Evolutionary conservation across 1,140 invertebrate genomes (phyloP).

Genomic region (Drosophila orosa): DNA sequence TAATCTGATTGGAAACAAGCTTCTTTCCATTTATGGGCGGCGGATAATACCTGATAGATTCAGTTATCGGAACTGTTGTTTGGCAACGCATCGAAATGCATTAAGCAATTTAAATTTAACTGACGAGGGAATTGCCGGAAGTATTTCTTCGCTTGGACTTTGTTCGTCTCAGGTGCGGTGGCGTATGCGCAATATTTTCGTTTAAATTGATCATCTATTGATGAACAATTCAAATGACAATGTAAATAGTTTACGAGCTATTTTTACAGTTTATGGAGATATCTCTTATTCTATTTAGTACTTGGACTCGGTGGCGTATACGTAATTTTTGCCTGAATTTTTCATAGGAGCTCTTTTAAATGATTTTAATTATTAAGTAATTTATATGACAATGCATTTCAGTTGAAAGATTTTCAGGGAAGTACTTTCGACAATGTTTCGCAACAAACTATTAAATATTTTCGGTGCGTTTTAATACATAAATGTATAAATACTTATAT

Average conservation of each 20-base stretch:
- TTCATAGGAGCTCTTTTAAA: too few relatives aligned
- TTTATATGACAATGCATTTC: not conserved
- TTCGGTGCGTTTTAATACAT: not conserved
- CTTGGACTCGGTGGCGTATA: not conserved
- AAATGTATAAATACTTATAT: too few relatives aligned
- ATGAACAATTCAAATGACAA: not conserved
- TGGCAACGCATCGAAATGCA: slow-evolving; percentile 53
- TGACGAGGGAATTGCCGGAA: slow-evolving; percentile 41
- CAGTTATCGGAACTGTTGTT: slow-evolving; percentile 20
- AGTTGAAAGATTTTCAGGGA: not conserved
- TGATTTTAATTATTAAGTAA: not conserved
- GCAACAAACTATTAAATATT: not conserved
- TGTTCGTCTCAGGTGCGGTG: slow-evolving; percentile 28
- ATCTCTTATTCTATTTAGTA: not conserved
- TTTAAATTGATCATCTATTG: slow-evolving; percentile 10
- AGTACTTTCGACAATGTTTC: too few relatives aligned
- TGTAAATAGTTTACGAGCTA: not conserved
- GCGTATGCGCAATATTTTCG: slow-evolving; percentile 65
- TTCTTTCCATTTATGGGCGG: slow-evolving; percentile 23
- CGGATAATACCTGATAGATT: slow-evolving; percentile 19
- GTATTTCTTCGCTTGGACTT: slow-evolving; percentile 43
- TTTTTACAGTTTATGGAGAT: not conserved
- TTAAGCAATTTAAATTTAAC: slow-evolving; percentile 37
- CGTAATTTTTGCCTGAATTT: not conserved
- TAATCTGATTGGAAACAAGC: slow-evolving; percentile 10